Base-by-base conservation (phyloP, 2,113 vertebrate genomes). In the Notechis scutatus region DNA sequence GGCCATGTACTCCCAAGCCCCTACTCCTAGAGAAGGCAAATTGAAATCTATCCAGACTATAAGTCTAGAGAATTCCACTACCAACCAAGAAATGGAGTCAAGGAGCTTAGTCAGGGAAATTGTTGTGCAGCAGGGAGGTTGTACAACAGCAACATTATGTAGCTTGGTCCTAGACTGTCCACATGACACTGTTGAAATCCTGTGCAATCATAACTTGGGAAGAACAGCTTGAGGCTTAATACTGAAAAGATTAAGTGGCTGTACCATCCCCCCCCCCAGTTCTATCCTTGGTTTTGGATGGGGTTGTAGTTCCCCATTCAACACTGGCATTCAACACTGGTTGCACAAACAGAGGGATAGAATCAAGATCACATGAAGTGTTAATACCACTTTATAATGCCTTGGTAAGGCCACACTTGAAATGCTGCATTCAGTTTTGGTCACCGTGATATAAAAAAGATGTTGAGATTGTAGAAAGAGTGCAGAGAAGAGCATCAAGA, bases 261-360 rank as follows among this genome's bases (percentile, higher is more conserved):
- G 5, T 20, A 34, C 2, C 12, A n/a, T 15, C 0, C 29, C 59
- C 0, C 29, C 59, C 3, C 11, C 2, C 23, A 7, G 23, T 34
- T 18, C n/a, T 39, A 74, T 74, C n/a, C n/a, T 74, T 74, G 64
- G 64, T 74, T 34, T 74, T 74, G 69, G n/a, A 39, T 74, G 2
- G n/a, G 5, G 69, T 74, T 74, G 69, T 39, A 64, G 14, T 74
- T 74, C 69, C n/a, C 1, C n/a, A 39, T 74, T 74, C 5, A 39
- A 74, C 5, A 74, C 15, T 74, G 5, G 24, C n/a, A n/a, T 74
- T 34, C 47, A 50, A 50, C 8, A 50, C 47, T 50, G 8, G 47
- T 8, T 50, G 8, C 47, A 50, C 10, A 50, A 50, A 50, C 47
- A 9, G 47, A 50, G 47, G 1, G 47, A 50, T 50, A 50, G 47